Base-by-base conservation (phyloP, 2,113 vertebrate genomes). In the Protobothrops flavoviridis region DNA sequence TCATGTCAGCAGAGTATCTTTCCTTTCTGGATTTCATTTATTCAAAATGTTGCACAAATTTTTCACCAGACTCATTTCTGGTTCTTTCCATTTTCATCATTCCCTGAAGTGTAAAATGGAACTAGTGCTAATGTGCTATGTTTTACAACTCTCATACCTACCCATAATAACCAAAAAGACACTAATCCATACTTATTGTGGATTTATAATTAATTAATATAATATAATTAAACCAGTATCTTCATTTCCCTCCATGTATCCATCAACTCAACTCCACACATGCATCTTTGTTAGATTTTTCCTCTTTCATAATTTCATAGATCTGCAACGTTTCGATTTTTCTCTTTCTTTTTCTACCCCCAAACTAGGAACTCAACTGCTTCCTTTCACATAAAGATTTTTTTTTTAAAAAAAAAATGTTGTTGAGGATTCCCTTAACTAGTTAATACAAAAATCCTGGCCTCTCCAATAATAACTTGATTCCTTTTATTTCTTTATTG, bases 401-500 rank as follows among this genome's bases (percentile, higher is more conserved):
- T 86, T 39, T 45, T 13, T 74, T n/a, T n/a, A 43, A 43, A 10
- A 50, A 86, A 48, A 48, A 48, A 48, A 48, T 29, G 9, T 87
- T 87, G 86, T 29, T 87, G 48, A 87, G 13, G 86, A 52, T 87
- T 53, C 26, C 26, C 6, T 52, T 17, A 87, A 87, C 11, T n/a
- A 87, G 69, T 13, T 33, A 33, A 33, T 33, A 24, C 43, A 52
- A 89, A 61, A 45, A 39, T 13, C 23, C 50, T 69, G 9, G 26
- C 10, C 8, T 81, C 11, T 91, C 21, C 6, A 56, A 53, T 56
- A 0, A 92, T 91, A 81, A 33, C 57, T 90, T 93, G 90, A 93
- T 92, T 93, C 59, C 57, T 57, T 95, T 91, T 61, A 96, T 93
- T 93, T 89, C 53, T 53, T 88, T 43, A 59, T 56, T 57, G 69